phyloP scores from a whole-genome alignment of 2,888 invertebrate species.

The Cephalotes varians region DNA sequence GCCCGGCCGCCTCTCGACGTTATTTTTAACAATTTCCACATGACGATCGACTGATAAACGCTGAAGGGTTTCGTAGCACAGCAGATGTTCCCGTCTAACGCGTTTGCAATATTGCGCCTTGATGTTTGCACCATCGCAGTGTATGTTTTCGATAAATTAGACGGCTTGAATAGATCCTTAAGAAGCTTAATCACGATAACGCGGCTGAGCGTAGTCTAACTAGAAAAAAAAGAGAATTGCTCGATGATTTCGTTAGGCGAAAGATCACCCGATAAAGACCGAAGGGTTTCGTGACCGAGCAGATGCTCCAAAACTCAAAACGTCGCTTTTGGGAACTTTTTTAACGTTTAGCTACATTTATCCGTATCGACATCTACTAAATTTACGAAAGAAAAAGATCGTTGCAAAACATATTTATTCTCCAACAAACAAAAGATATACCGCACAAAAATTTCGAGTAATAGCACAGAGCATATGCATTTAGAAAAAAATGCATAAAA shows the following conservation, averaged over 20 bases:
- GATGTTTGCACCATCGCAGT: conserved; percentile 6
- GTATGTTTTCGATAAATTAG: conserved; percentile 36
- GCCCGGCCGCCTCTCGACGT: conserved; percentile 15
- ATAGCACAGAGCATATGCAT: not conserved
- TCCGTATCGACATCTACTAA: not conserved
- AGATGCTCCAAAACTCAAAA: conserved; percentile 43
- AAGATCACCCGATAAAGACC: conserved; percentile 34
- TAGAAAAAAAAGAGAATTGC: conserved; percentile 28
- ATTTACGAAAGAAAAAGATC: not conserved
- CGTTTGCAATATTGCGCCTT: conserved; percentile 12
- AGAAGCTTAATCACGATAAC: conserved; percentile 31
- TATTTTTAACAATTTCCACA: conserved; percentile 39
- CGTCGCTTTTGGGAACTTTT: conserved; percentile 16
- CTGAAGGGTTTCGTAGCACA: conserved; percentile 48
- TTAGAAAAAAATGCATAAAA: not conserved
- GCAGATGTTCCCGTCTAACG: conserved; percentile 38
- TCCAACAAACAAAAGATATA: not conserved
- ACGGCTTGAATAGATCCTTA: conserved; percentile 31
- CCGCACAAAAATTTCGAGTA: not conserved
- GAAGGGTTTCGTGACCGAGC: conserved; percentile 44
- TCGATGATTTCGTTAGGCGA: conserved; percentile 10
- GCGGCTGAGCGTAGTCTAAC: not conserved
- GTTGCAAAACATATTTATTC: not conserved
- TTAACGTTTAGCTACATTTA: not conserved
- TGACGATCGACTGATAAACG: conserved; percentile 55